These are phyloP conservation scores for Agonopterix alstromeriana DNA, from an alignment of 2,888 invertebrate genomes.

Conservation along the genomic window DNA sequence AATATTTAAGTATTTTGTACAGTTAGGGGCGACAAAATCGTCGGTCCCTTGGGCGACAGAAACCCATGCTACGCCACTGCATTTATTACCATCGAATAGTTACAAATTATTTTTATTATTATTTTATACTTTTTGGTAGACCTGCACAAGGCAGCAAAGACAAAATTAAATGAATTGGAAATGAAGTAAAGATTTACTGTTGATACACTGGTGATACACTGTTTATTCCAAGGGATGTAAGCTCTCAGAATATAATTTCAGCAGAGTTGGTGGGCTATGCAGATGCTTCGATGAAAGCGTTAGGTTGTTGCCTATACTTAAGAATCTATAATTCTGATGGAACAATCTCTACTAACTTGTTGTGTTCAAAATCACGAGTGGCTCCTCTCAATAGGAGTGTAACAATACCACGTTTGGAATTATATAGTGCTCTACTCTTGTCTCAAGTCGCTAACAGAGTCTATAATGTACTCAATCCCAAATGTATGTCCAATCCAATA, in stretches of 20 bases:
- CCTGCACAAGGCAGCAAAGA: too few species aligned
- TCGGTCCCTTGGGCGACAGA: too few species aligned
- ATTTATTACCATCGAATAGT: too few species aligned
- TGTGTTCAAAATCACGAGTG: slow-evolving; percentile 11
- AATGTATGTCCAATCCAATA: too few species aligned
- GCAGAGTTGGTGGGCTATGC: slow-evolving; percentile 11
- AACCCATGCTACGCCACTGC: too few species aligned
- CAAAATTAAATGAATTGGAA: too few species aligned
- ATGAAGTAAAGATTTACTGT: too few species aligned
- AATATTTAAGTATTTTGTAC: too few species aligned
- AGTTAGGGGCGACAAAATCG: too few species aligned
- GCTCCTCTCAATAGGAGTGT: slow-evolving; percentile 7
- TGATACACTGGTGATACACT: too few species aligned
- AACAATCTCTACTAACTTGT: slow-evolving; percentile 1
- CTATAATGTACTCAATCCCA: background rate
- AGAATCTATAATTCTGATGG: slow-evolving; percentile 5
- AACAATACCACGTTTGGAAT: slow-evolving; percentile 10
- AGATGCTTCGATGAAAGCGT: slow-evolving; percentile 11
- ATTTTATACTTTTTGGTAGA: too few species aligned
- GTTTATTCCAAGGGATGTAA: background rate
- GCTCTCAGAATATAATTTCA: background rate
- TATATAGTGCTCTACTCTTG: slow-evolving; percentile 5
- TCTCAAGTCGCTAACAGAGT: background rate
- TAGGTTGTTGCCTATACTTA: slow-evolving; percentile 12
- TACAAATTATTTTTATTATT: too few species aligned